Base-by-base conservation (phyloP, 2,888 invertebrate species). In the Candidula unifasciata region DNA sequence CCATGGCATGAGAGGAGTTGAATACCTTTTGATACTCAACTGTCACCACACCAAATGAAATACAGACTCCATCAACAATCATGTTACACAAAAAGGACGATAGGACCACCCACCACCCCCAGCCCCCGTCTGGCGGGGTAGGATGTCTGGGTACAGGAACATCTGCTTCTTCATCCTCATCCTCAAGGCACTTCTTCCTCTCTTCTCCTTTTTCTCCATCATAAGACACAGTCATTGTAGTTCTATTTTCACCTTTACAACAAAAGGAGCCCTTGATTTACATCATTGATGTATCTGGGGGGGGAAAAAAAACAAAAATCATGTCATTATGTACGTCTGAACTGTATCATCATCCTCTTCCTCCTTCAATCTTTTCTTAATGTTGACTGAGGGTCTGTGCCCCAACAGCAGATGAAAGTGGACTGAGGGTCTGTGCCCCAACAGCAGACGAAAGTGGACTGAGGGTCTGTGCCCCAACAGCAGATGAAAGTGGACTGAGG, bases 41-140 rank as follows among this genome's bases (percentile, higher is more conserved):
- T 80, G 96, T 94, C 88, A 98, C 95, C 86, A 96, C 95, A 18
- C 97, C 97, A 89, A 97, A 97, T 68, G 97, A 96, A 94, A 97
- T 97, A 86, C 98, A 97, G 89, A 98, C 97, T 74, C 99, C 99
- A 92, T 99, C 98, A 85, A 90, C 90, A 68, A 87, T 86, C 33
- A 89, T 66, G 85, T 88, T 89, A 78, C 89, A 89, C 8, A 90
- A 52, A 87, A 93, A 91, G 3, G 92, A 90, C 8, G 91, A 92
- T 10, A 92, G 44, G 37, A 92, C 89, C 24, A 93, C 89, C 85
- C 91, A 83, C 93, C 93, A 93, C 0, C 93, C 93, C 90, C 91
- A 93, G 0, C 93, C 93, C 3, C 93, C 93, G 83, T 93, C 92
- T 2, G 92, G 90, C 13, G 89, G 87, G n/a, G 79, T 73, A 21